A percentile compares a stretch with the other conserved stretches of the same genome.
Conservation (phyloP, 2,888 invertebrate species). For the Nemotelus pantherinus region DNA sequence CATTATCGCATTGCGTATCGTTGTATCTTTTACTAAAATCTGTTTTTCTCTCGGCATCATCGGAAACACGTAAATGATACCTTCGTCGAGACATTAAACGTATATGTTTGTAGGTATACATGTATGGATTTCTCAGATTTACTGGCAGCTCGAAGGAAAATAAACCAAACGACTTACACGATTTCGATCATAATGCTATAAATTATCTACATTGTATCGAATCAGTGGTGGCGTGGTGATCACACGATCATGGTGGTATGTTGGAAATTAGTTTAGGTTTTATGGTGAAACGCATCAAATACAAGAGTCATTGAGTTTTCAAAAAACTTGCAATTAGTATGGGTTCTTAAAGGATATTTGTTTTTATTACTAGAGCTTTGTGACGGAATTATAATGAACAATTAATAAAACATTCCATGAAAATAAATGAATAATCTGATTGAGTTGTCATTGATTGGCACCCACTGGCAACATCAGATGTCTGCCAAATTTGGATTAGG, state of each 20-base stretch:
- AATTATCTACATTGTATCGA: too few relatives aligned
- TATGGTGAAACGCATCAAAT: slow-evolving; percentile 28
- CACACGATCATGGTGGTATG: background rate
- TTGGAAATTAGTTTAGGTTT: slow-evolving; percentile 31
- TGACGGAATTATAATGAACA: too few relatives aligned
- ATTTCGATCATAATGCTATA: too few relatives aligned
- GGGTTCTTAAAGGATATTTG: background rate
- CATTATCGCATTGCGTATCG: background rate
- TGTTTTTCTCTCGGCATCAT: background rate
- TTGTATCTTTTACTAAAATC: background rate
- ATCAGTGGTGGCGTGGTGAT: too few relatives aligned
- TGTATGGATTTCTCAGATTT: background rate
- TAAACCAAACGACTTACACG: too few relatives aligned
- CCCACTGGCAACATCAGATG: slow-evolving; percentile 53
- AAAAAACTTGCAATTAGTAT: background rate
- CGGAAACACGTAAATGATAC: background rate
- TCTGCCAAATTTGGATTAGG: slow-evolving; percentile 15
- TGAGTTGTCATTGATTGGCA: slow-evolving; percentile 55
- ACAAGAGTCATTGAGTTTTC: slow-evolving; percentile 1
- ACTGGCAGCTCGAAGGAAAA: background rate
- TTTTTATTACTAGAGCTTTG: background rate
- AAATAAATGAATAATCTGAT: too few relatives aligned
- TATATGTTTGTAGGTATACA: slow-evolving; percentile 4
- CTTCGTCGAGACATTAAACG: background rate
- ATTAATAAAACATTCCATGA: too few relatives aligned